A percentile compares a stretch with the other conserved stretches of the same genome.
Evolutionary conservation across 2,113 vertebrate genomes (phyloP).

Genomic region (Anolis sagrei): DNA sequence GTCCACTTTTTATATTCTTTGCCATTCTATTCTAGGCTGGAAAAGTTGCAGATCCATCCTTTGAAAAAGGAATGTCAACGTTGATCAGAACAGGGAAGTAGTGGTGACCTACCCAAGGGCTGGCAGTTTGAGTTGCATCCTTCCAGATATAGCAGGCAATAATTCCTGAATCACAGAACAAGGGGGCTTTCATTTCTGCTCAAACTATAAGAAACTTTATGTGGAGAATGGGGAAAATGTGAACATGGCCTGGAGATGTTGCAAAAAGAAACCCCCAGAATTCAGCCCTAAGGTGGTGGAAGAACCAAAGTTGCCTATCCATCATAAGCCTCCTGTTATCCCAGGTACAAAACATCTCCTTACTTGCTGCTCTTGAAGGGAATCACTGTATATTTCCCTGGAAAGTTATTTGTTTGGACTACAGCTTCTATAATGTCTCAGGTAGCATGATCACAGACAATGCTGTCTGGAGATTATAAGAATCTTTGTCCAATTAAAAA

Average conservation of each 20-base stretch:
- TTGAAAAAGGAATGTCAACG: slow-evolving; percentile 17
- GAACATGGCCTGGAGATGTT: slow-evolving; percentile 21
- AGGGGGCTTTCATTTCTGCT: not conserved
- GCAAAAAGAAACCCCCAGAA: not conserved
- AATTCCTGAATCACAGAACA: not conserved
- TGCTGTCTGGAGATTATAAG: too few relatives aligned
- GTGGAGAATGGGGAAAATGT: not conserved
- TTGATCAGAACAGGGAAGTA: slow-evolving; percentile 6
- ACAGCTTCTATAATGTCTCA: too few relatives aligned
- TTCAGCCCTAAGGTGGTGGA: not conserved
- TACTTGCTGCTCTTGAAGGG: not conserved
- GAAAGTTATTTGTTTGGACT: too few relatives aligned
- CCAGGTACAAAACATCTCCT: slow-evolving; percentile 16
- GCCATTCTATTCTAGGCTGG: not conserved
- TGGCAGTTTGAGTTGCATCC: not conserved
- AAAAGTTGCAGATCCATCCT: not conserved
- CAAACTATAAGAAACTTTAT: not conserved
- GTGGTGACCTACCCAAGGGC: not conserved
- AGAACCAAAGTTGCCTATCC: not conserved
- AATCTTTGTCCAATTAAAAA: too few relatives aligned
- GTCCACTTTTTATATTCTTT: not conserved
- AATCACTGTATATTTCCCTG: not conserved
- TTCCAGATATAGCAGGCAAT: not conserved
- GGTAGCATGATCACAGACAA: too few relatives aligned
- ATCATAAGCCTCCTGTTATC: not conserved